Percentiles rank a stretch among this genome's conserved stretches.
Conservation (phyloP, 37 sponge, comb jelly and placozoan species). For the Ianthella basta region DNA sequence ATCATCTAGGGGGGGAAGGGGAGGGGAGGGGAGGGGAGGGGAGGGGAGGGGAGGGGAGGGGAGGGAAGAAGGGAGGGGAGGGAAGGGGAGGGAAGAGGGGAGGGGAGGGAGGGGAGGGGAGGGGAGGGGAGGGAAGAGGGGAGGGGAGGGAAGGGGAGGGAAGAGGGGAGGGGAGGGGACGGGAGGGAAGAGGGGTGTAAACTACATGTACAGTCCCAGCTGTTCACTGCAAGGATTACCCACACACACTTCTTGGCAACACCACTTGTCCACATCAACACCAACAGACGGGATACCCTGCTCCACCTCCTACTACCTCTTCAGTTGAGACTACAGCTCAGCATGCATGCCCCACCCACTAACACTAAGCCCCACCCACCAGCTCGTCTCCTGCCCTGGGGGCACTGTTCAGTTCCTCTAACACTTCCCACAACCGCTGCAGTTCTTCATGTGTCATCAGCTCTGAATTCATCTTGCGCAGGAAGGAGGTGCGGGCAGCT, state of each 20-base stretch:
- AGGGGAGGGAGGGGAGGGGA: not conserved
- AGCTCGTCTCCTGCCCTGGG: conserved; percentile 82
- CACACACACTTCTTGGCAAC: too few relatives aligned
- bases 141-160: not conserved
- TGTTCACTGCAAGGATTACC: too few relatives aligned
- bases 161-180: not conserved
- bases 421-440: conserved; percentile 72
- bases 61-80: too few relatives aligned
- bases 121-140: not conserved
- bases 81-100: not conserved
- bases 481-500: conserved; percentile 80
- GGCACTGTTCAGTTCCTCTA: conserved; percentile 83
- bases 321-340: too few relatives aligned
- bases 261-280: too few relatives aligned
- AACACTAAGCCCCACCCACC: conserved; percentile 40
- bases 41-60: too few relatives aligned
- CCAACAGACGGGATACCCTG: too few relatives aligned
- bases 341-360: not conserved
- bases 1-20: conserved; percentile 64
- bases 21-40: not conserved
- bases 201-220: too few relatives aligned
- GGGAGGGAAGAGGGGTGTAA: too few relatives aligned
- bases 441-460: conserved; percentile 83
- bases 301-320: too few relatives aligned
- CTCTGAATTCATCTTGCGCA: conserved; percentile 68